Conservation (phyloP, 2,888 invertebrate species). For the Drosophila maculinotata region DNA sequence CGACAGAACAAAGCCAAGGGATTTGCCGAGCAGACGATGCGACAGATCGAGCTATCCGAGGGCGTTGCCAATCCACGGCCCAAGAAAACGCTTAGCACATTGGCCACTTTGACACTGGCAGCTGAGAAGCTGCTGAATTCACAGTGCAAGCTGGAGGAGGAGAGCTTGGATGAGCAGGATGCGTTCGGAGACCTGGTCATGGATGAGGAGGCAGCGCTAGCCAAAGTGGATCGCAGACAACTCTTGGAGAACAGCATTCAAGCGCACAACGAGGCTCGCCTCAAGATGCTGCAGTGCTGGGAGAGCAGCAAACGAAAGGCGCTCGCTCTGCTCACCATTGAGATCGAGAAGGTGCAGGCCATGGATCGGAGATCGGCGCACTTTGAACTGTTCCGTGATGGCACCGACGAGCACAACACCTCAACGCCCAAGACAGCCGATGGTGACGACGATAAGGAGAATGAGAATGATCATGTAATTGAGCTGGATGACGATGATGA, state of each 20-base stretch:
- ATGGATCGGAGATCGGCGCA: constrained; percentile 38
- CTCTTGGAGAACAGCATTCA: constrained; percentile 48
- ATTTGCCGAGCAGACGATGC: constrained; percentile 65
- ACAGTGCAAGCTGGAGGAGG: constrained; percentile 10
- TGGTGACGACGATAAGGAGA: constrained; percentile 39
- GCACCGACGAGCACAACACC: constrained; percentile 54
- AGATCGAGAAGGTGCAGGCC: constrained; percentile 64
- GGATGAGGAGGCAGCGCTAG: constrained; percentile 38
- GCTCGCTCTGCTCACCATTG: constrained; percentile 52
- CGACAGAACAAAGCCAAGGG: constrained; percentile 27
- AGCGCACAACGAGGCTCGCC: constrained; percentile 49
- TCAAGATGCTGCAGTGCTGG: constrained; percentile 59
- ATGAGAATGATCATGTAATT: constrained; percentile 12
- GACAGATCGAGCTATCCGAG: constrained; percentile 54
- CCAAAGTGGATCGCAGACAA: constrained; percentile 21
- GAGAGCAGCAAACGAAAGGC: constrained; percentile 64
- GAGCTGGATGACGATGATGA: constrained; percentile 56
- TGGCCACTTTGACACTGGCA: constrained; percentile 60
- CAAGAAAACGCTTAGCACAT: constrained; percentile 31
- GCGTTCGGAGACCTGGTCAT: neutral
- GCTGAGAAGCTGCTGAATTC: constrained; percentile 55
- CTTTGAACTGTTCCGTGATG: constrained; percentile 46
- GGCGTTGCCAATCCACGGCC: neutral
- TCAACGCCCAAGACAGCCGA: constrained; percentile 60
- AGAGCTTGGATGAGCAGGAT: neutral